Evolutionary conservation across 2,888 invertebrate genomes (phyloP).

Genomic region (Steinernema scapterisci): DNA sequence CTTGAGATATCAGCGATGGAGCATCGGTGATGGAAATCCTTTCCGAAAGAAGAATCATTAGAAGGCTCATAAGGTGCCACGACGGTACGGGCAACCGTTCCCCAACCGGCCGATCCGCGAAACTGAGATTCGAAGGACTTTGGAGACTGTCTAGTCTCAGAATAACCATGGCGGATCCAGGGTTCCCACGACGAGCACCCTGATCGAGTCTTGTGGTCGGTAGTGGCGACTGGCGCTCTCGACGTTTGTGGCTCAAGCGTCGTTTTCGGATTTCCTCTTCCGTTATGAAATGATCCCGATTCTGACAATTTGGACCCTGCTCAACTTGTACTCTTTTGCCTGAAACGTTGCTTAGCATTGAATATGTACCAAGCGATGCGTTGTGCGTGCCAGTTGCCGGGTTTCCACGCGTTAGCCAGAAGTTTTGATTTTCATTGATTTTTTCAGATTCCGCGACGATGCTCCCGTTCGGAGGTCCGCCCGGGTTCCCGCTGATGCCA

Average conservation of each 20-base stretch:
- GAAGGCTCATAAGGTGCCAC: no score
- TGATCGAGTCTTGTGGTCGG: background rate
- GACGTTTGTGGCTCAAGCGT: background rate
- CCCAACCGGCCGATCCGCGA: no score
- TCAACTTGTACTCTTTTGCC: background rate
- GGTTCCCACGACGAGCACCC: background rate
- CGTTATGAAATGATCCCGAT: background rate
- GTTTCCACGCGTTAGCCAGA: background rate
- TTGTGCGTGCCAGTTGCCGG: background rate
- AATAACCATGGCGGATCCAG: no score
- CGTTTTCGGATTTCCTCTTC: background rate
- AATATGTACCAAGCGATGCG: background rate
- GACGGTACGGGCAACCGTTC: no score
- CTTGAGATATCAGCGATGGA: no score
- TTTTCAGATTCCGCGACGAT: constrained; percentile 33
- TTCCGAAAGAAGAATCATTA: no score
- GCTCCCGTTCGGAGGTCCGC: constrained; percentile 33
- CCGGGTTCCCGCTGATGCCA: constrained; percentile 23
- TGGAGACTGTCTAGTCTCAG: no score
- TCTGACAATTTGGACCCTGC: background rate
- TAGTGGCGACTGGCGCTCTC: background rate
- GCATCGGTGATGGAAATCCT: no score
- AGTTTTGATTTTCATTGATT: background rate
- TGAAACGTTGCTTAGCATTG: background rate
- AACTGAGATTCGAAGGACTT: no score